These are phyloP conservation scores for Digitonthophagus gazella DNA, from an alignment of 2,888 invertebrate genomes.

Conservation along the genomic window DNA sequence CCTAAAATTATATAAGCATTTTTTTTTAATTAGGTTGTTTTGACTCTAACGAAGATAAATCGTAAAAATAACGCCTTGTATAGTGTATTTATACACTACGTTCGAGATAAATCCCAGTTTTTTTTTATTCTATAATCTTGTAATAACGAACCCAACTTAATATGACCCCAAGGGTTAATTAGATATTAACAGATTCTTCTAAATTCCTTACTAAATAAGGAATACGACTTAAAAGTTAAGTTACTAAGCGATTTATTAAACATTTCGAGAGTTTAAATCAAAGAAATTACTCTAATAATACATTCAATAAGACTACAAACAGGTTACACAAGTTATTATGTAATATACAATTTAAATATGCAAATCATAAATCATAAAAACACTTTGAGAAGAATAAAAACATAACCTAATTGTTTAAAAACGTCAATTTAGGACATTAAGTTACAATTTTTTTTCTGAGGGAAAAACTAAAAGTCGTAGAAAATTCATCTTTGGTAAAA, in stretches of 20 bases:
- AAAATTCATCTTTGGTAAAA: too few species aligned
- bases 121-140: not conserved
- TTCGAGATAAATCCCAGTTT: not conserved
- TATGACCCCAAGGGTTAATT: not conserved
- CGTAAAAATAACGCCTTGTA: not conserved
- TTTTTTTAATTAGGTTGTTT: not conserved
- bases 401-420: not conserved
- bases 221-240: too few species aligned
- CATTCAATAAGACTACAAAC: too few species aligned
- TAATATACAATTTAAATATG: not conserved
- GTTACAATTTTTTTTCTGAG: too few species aligned
- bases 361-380: not conserved
- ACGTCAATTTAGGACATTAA: too few species aligned
- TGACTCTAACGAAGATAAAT: not conserved
- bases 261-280: too few species aligned
- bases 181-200: not conserved
- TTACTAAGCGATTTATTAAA: too few species aligned
- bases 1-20: not conserved
- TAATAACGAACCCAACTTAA: not conserved
- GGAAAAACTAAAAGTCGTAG: too few species aligned
- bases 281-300: too few species aligned
- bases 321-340: too few species aligned
- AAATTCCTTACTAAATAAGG: too few species aligned
- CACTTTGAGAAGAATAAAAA: not conserved
- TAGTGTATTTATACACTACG: not conserved